These are phyloP conservation scores for Protobothrops mucrosquamatus DNA, from an alignment of 2,113 vertebrate genomes.

Conservation along the genomic window DNA sequence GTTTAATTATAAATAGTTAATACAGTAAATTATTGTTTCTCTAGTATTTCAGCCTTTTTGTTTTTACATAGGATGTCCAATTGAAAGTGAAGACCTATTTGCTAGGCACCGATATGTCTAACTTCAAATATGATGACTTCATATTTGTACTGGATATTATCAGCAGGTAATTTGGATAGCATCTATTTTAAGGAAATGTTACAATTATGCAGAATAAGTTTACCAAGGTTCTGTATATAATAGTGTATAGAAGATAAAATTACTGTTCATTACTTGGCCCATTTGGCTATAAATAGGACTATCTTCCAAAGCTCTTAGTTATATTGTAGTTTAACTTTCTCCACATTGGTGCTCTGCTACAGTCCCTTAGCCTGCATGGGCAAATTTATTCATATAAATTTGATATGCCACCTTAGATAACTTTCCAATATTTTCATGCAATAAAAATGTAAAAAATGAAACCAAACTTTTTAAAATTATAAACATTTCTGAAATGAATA, in stretches of 20 bases:
- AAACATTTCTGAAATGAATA: background rate
- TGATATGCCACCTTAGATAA: background rate
- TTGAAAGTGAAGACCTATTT: conserved; percentile 97
- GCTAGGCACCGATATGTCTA: conserved; percentile 96
- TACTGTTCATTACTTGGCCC: background rate
- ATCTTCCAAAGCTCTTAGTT: background rate
- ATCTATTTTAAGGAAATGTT: background rate
- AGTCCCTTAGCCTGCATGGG: background rate
- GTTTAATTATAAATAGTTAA: background rate
- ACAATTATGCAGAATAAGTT: background rate
- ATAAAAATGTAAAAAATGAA: background rate
- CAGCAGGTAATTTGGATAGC: conserved; percentile 81
- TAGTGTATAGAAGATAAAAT: background rate
- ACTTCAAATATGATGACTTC: conserved; percentile 99
- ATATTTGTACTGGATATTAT: conserved; percentile 97
- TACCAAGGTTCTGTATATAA: background rate
- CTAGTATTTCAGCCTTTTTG: conserved; percentile 3
- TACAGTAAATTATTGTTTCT: background rate
- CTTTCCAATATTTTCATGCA: background rate
- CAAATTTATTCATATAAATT: background rate
- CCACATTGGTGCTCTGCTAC: background rate
- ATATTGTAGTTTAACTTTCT: background rate
- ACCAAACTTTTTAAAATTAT: background rate
- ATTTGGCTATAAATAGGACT: background rate
- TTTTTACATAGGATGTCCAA: conserved; percentile 88